Percentiles rank a stretch among this genome's conserved stretches.
Evolutionary conservation across 2,113 vertebrate genomes (phyloP).

Genomic region (Sturnira hondurensis): DNA sequence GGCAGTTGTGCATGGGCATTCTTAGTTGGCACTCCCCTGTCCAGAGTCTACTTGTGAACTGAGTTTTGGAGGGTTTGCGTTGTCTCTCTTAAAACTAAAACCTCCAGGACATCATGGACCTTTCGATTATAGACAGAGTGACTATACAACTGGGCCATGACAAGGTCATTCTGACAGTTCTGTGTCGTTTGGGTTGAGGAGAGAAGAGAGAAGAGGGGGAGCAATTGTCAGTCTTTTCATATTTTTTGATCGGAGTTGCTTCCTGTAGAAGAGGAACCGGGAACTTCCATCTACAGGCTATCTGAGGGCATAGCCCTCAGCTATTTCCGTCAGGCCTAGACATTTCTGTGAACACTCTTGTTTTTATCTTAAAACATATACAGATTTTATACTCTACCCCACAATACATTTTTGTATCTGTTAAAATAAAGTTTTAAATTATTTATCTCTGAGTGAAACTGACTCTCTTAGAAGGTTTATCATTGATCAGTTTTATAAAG

Average conservation of each 20-base stretch:
- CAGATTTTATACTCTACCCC: slow-evolving; percentile 21
- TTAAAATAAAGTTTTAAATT: slow-evolving; percentile 32
- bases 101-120: neutral
- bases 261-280: neutral
- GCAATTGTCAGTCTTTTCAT: neutral
- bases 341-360: neutral
- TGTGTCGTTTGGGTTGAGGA: neutral
- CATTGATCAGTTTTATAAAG: neutral
- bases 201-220: neutral
- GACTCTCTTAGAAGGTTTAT: neutral
- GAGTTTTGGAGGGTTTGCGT: neutral
- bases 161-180: neutral
- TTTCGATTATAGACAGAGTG: neutral
- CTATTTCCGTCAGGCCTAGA: neutral
- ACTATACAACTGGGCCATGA: neutral
- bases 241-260: neutral
- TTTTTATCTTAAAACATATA: slow-evolving; percentile 29
- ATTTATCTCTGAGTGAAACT: neutral
- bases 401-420: neutral
- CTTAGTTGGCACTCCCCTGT: neutral
- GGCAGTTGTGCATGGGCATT: neutral
- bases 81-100: neutral
- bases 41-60: neutral
- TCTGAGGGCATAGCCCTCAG: neutral
- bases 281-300: neutral